Evolutionary conservation across 1,140 invertebrate genomes (phyloP).

Genomic region (Anagrus nilaparvatae): DNA sequence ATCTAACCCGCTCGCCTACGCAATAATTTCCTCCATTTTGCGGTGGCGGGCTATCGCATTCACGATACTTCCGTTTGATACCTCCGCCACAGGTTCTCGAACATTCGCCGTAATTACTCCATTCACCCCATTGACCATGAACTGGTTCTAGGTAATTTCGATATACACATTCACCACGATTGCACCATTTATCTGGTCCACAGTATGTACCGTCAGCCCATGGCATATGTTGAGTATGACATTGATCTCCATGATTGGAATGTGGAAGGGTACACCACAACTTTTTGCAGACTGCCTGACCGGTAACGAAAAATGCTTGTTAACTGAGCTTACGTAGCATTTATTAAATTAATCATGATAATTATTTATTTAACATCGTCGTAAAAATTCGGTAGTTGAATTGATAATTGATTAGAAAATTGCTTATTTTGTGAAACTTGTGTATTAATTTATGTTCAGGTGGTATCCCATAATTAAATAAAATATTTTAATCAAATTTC

Average conservation of each 20-base stretch:
- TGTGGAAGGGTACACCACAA: conserved; percentile 71
- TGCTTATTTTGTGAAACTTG: no score
- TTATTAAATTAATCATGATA: no score
- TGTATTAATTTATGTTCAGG: no score
- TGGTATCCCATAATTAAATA: no score
- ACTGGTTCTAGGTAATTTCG: conserved; percentile 47
- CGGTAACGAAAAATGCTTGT: conserved; percentile 33
- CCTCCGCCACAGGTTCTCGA: conserved; percentile 81
- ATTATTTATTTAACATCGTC: no score
- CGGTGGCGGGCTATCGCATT: conserved; percentile 68
- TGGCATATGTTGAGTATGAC: conserved; percentile 75
- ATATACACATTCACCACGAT: conserved; percentile 65
- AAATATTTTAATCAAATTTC: no score
- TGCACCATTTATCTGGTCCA: conserved; percentile 62
- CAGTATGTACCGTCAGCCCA: conserved; percentile 89
- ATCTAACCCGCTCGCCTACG: conserved; percentile 63
- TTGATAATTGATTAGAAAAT: no score
- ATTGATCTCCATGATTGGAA: conserved; percentile 47
- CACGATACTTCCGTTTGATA: conserved; percentile 59
- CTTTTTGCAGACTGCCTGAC: conserved; percentile 59
- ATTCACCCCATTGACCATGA: conserved; percentile 76
- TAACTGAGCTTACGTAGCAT: no score
- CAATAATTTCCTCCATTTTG: conserved; percentile 70
- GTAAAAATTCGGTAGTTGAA: no score
- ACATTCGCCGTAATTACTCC: conserved; percentile 65